A percentile compares a stretch with the other conserved stretches of the same genome.
Evolutionary conservation across 2,888 invertebrate genomes (phyloP).

Genomic region (Gari tellinella): DNA sequence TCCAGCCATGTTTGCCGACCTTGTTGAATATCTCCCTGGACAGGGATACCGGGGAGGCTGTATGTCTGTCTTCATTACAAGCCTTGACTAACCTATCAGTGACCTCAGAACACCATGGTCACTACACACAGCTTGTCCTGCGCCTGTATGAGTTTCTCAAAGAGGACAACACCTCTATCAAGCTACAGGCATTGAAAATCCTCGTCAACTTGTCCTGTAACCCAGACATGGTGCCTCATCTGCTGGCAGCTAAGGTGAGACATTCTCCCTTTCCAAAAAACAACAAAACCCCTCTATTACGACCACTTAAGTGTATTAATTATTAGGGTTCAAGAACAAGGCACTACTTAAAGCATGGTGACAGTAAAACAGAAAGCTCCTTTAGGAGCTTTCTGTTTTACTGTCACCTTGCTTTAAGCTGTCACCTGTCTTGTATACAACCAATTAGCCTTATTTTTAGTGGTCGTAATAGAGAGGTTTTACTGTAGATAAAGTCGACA

Average conservation of each 20-base stretch:
- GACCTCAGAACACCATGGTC: constrained; percentile 85
- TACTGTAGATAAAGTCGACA: too few species aligned
- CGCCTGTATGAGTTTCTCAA: constrained; percentile 85
- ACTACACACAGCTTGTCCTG: constrained; percentile 85
- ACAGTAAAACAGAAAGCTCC: too few species aligned
- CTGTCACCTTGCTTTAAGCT: too few species aligned
- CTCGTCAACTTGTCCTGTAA: constrained; percentile 87
- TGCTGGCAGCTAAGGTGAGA: constrained; percentile 87
- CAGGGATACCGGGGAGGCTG: constrained; percentile 83
- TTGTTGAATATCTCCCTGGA: constrained; percentile 84
- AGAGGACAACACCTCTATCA: constrained; percentile 83
- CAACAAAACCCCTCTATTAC: too few species aligned
- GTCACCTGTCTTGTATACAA: too few species aligned
- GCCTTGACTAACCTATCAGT: constrained; percentile 87
- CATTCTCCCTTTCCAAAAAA: too few species aligned
- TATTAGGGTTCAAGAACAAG: too few species aligned
- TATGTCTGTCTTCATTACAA: constrained; percentile 85
- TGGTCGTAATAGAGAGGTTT: too few species aligned
- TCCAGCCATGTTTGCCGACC: constrained; percentile 84
- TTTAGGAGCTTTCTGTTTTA: too few species aligned
- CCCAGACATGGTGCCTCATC: constrained; percentile 87
- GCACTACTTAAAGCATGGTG: too few species aligned
- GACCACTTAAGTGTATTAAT: too few species aligned
- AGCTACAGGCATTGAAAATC: constrained; percentile 86
- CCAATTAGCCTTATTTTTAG: too few species aligned